A percentile compares a stretch with the other conserved stretches of the same genome.
Conservation (phyloP, 2,888 invertebrate species). For the Mythimna albipuncta region DNA sequence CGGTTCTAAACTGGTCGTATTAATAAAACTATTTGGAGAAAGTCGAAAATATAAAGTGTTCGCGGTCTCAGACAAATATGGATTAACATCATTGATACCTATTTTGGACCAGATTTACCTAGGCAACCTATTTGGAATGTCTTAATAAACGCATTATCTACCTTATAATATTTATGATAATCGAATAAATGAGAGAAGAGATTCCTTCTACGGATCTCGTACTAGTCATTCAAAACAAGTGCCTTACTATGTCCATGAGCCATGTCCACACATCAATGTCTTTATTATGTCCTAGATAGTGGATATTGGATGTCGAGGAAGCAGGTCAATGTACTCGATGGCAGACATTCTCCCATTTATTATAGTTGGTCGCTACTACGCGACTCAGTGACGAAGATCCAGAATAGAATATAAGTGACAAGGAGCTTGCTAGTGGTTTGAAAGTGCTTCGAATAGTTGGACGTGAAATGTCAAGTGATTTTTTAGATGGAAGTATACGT, state of each 20-base stretch:
- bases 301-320: conserved; percentile 47
- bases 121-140: too few relatives aligned
- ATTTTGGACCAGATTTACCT: too few relatives aligned
- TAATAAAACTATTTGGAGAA: too few relatives aligned
- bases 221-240: conserved; percentile 19
- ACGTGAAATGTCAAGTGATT: background rate
- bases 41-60: too few relatives aligned
- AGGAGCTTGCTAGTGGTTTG: conserved; percentile 2
- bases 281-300: conserved; percentile 34
- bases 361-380: conserved; percentile 33
- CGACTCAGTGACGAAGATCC: conserved; percentile 45
- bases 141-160: too few relatives aligned
- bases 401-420: conserved; percentile 38
- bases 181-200: too few relatives aligned
- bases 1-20: too few relatives aligned
- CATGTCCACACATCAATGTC: conserved; percentile 29
- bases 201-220: too few relatives aligned
- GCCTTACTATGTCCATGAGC: conserved; percentile 3
- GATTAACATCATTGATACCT: too few relatives aligned
- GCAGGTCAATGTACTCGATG: conserved; percentile 53
- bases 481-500: background rate
- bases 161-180: too few relatives aligned
- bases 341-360: conserved; percentile 48
- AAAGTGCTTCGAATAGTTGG: background rate
- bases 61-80: too few relatives aligned